Evolutionary conservation across 2,888 invertebrate species (phyloP).

Genomic region (Taphrorychus bicolor): DNA sequence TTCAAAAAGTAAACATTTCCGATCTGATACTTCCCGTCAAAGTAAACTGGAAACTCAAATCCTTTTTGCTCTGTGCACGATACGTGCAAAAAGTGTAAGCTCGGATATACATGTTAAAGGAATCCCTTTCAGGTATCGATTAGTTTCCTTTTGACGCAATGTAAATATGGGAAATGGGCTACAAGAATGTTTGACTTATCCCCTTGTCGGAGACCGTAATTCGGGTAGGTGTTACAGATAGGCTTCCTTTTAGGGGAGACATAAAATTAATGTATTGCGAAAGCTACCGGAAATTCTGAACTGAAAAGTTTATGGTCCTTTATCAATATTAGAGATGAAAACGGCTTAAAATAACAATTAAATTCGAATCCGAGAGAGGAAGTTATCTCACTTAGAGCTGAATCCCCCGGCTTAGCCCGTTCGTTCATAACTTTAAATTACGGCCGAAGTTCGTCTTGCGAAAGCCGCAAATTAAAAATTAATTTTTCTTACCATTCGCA

Average conservation of each 20-base stretch:
- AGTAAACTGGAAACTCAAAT: background rate
- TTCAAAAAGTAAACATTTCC: no score
- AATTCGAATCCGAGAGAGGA: no score
- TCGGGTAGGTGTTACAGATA: background rate
- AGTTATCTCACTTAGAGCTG: background rate
- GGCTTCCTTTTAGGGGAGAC: background rate
- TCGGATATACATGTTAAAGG: conserved; percentile 10
- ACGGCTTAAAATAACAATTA: no score
- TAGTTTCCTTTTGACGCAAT: conserved; percentile 16
- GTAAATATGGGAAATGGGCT: conserved; percentile 21
- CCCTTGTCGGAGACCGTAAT: conserved; percentile 2
- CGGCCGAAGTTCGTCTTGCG: background rate
- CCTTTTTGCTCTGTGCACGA: background rate
- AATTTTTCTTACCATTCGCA: background rate
- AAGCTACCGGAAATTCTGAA: no score
- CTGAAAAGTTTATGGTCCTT: no score
- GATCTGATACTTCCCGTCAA: background rate
- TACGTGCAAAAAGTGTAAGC: conserved; percentile 1
- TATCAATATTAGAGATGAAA: no score
- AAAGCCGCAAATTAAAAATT: background rate
- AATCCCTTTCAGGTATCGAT: conserved; percentile 26
- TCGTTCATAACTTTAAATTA: background rate
- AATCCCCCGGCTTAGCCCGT: background rate
- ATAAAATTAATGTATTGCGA: background rate
- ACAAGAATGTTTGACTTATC: conserved; percentile 18